A percentile compares a stretch with the other conserved stretches of the same genome.
Conservation (phyloP, 2,113 vertebrate genomes). For the Holacanthus passer region DNA sequence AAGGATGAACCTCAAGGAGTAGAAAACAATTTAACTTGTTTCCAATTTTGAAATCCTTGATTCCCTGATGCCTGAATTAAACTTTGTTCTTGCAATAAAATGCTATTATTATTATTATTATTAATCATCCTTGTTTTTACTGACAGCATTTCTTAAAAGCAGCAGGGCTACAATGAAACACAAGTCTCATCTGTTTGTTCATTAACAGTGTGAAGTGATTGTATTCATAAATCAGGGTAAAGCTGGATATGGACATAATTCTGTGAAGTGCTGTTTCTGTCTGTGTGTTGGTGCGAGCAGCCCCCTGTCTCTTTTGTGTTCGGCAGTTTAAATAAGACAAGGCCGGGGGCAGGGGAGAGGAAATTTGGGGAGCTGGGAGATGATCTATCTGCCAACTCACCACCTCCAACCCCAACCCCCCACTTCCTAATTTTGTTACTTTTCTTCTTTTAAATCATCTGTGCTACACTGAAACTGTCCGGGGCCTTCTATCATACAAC, state of each 20-base stretch:
- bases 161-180: not conserved
- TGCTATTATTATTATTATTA: no score
- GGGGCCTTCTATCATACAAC: slow-evolving; percentile 9
- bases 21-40: not conserved
- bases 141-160: not conserved
- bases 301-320: not conserved
- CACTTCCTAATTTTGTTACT: not conserved
- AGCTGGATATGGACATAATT: not conserved
- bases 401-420: not conserved
- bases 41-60: no score
- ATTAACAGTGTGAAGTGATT: not conserved
- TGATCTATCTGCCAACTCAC: slow-evolving; percentile 8
- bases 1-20: not conserved
- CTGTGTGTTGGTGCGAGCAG: not conserved
- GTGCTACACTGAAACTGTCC: not conserved
- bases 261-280: not conserved
- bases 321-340: not conserved
- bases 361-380: not conserved
- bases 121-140: not conserved
- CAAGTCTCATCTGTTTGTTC: not conserved
- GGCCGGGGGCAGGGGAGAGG: not conserved
- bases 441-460: slow-evolving; percentile 16
- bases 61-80: no score
- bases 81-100: no score
- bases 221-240: not conserved